Evolutionary conservation across 2,113 vertebrate genomes (phyloP).

Genomic region (Chloropsis hardwickii): DNA sequence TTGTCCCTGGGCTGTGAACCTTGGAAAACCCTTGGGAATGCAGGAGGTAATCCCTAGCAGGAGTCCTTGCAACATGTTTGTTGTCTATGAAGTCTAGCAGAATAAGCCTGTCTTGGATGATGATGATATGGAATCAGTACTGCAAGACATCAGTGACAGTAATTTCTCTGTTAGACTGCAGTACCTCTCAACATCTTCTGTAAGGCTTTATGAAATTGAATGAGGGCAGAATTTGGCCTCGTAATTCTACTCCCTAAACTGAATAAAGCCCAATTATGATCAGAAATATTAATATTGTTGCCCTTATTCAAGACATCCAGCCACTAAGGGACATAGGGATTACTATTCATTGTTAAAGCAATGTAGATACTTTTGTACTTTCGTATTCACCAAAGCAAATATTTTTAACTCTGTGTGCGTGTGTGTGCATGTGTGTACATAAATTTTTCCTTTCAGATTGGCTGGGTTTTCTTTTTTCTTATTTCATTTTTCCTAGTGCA

Average conservation of each 20-base stretch:
- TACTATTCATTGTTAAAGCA: not conserved
- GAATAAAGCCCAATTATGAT: not conserved
- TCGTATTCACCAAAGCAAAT: not conserved
- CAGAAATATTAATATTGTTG: not conserved
- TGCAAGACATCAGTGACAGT: not conserved
- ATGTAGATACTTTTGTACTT: not conserved
- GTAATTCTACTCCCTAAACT: not conserved
- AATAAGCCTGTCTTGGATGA: not conserved
- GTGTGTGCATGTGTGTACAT: too few species aligned
- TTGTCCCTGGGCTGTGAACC: not conserved
- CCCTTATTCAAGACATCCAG: not conserved
- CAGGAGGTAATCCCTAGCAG: not conserved
- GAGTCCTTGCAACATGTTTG: not conserved
- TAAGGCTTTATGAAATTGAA: conserved; percentile 4
- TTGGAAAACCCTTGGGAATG: not conserved
- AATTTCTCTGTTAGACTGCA: not conserved
- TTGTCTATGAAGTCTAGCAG: not conserved
- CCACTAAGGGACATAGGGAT: not conserved
- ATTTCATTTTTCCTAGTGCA: not conserved
- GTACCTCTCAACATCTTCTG: not conserved
- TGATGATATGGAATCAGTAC: not conserved
- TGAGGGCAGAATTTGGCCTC: not conserved
- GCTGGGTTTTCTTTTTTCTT: not conserved
- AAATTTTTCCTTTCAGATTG: not conserved
- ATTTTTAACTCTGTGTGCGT: not conserved